Evolutionary conservation across 2,888 invertebrate species (phyloP).

Genomic region (Polia nebulosa): DNA sequence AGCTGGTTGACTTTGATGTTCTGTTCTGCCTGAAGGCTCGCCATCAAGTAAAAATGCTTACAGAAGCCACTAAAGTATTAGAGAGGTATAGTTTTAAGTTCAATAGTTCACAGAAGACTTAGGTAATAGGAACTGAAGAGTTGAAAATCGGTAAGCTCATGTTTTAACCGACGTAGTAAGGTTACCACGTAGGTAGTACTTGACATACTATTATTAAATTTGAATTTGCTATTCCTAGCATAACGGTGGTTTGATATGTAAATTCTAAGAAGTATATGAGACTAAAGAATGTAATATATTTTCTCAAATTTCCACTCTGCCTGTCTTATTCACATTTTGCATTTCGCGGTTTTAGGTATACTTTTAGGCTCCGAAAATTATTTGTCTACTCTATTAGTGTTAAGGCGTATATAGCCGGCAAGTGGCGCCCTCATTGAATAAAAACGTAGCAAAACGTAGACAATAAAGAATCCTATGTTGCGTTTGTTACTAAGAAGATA

Average conservation of each 20-base stretch:
- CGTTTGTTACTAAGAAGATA: too few relatives aligned
- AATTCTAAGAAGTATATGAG: too few relatives aligned
- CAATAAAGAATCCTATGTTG: too few relatives aligned
- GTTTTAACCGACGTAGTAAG: neutral
- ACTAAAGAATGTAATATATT: neutral
- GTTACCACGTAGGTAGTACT: too few relatives aligned
- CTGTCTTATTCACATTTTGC: neutral
- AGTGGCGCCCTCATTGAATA: too few relatives aligned
- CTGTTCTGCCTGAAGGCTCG: neutral
- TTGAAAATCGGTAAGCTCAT: neutral
- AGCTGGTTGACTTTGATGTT: neutral
- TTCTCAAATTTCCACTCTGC: neutral
- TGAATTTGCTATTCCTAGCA: neutral
- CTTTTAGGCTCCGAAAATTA: neutral
- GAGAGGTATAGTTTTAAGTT: neutral
- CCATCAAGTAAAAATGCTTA: neutral
- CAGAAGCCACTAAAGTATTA: neutral
- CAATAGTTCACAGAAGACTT: neutral
- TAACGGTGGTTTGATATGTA: too few relatives aligned
- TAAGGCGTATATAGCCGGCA: too few relatives aligned
- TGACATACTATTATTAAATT: neutral
- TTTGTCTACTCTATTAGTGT: too few relatives aligned
- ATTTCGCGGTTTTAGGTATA: neutral
- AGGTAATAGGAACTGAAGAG: neutral
- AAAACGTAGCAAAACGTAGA: too few relatives aligned